Conservation (phyloP, 2,113 vertebrate species). For the Panurus biarmicus region DNA sequence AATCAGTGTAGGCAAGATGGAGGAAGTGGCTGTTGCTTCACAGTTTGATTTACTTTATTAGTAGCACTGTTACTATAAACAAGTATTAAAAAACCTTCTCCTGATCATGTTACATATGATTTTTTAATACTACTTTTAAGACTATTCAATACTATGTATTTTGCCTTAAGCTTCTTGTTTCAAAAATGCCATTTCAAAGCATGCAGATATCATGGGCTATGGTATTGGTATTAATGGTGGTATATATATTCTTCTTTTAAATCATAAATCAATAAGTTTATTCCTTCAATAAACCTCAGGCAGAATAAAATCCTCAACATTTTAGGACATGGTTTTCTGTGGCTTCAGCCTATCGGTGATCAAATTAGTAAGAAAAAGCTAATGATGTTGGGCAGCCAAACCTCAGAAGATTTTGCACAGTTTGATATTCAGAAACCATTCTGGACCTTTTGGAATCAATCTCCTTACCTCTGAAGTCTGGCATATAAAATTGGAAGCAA, state of each 20-base stretch:
- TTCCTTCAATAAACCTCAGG: background rate
- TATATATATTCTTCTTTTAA: background rate
- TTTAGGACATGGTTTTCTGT: background rate
- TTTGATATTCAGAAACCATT: background rate
- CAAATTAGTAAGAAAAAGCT: background rate
- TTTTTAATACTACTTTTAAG: background rate
- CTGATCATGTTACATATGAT: background rate
- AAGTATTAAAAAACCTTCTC: background rate
- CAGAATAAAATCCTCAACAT: background rate
- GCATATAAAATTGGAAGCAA: background rate
- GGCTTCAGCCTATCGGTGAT: background rate
- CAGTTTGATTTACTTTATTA: background rate
- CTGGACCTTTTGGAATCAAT: background rate
- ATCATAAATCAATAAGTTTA: background rate
- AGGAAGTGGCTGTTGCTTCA: background rate
- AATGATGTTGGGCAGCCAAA: background rate
- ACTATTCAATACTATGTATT: background rate
- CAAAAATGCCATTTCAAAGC: background rate
- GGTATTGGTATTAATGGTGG: background rate
- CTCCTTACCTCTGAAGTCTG: background rate
- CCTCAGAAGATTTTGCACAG: background rate
- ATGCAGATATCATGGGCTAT: background rate
- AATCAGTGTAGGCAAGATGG: background rate
- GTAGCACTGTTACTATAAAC: background rate
- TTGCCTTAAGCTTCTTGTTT: background rate